Percentiles rank a stretch among this genome's conserved stretches.
Evolutionary conservation across 2,888 invertebrate species (phyloP).

Genomic region (Acronicta leporina): DNA sequence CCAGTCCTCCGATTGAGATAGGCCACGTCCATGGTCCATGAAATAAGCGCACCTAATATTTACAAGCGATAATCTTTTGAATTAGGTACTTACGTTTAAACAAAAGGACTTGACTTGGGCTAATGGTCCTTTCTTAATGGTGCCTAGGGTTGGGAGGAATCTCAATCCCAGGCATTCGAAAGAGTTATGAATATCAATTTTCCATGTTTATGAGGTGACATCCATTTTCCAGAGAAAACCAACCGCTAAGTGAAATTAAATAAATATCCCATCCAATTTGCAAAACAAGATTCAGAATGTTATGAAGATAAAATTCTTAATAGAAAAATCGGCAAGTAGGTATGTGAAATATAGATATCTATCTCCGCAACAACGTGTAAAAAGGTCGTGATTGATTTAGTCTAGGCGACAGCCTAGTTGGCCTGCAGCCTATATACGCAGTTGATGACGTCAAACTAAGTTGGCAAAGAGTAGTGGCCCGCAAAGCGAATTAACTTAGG

Average conservation of each 20-base stretch:
- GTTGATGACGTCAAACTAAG: slow-evolving; percentile 72
- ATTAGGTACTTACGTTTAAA: slow-evolving; percentile 28
- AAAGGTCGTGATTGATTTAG: slow-evolving; percentile 57
- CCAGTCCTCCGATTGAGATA: slow-evolving; percentile 80
- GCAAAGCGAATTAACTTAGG: slow-evolving; percentile 67
- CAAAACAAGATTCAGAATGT: too few relatives aligned
- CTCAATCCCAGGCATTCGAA: slow-evolving; percentile 29
- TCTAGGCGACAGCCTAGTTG: slow-evolving; percentile 62
- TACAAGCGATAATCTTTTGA: slow-evolving; percentile 51
- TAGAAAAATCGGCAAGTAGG: neutral
- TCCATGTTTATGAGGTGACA: slow-evolving; percentile 15
- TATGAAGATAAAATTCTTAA: too few relatives aligned
- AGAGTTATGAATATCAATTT: slow-evolving; percentile 31
- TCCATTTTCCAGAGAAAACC: too few relatives aligned
- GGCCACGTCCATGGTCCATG: slow-evolving; percentile 74
- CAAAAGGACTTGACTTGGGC: slow-evolving; percentile 21
- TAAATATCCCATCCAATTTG: too few relatives aligned
- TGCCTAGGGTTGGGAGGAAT: slow-evolving; percentile 16
- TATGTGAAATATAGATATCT: neutral
- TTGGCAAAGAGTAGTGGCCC: slow-evolving; percentile 66
- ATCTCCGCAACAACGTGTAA: slow-evolving; percentile 16
- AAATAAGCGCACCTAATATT: slow-evolving; percentile 64
- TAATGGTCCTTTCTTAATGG: slow-evolving; percentile 15
- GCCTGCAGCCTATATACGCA: slow-evolving; percentile 69
- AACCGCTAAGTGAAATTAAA: too few relatives aligned